phyloP scores from a whole-genome alignment of 2,888 invertebrate species.

The Protonemura montana region DNA sequence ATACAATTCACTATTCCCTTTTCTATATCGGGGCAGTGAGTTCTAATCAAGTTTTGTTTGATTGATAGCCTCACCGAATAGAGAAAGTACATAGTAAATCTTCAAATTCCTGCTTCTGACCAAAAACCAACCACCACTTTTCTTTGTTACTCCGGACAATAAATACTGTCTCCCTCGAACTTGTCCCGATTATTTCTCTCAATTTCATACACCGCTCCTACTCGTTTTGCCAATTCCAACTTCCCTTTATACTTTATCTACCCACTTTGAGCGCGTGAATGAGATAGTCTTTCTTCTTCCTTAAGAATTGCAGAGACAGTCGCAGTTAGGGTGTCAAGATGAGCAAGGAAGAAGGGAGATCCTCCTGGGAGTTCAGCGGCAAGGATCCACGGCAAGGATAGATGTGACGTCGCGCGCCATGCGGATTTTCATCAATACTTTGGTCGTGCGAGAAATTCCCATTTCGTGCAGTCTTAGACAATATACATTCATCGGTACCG shows the following conservation, averaged over 20 bases:
- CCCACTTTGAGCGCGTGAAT: constrained; percentile 7
- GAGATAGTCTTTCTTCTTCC: constrained; percentile 23
- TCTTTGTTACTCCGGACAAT: neutral
- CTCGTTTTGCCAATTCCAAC: constrained; percentile 7
- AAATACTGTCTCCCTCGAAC: neutral
- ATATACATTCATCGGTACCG: too few species aligned
- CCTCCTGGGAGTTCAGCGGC: neutral
- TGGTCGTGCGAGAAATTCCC: neutral
- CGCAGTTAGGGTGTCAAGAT: neutral
- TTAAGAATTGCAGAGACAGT: neutral
- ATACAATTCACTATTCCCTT: neutral
- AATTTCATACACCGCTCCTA: neutral
- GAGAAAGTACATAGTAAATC: neutral
- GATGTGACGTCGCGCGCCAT: neutral
- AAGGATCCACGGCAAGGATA: neutral
- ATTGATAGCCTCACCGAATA: neutral
- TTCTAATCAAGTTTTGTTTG: neutral
- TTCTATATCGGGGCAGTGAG: neutral
- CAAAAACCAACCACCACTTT: neutral
- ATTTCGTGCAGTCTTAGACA: neutral
- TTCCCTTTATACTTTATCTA: constrained; percentile 28
- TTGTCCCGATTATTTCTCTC: constrained; percentile 9
- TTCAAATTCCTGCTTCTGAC: neutral
- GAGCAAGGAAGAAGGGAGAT: neutral
- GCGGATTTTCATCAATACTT: constrained; percentile 22